phyloP scores from a whole-genome alignment of 2,113 vertebrate genomes.

The Columbina picui region DNA sequence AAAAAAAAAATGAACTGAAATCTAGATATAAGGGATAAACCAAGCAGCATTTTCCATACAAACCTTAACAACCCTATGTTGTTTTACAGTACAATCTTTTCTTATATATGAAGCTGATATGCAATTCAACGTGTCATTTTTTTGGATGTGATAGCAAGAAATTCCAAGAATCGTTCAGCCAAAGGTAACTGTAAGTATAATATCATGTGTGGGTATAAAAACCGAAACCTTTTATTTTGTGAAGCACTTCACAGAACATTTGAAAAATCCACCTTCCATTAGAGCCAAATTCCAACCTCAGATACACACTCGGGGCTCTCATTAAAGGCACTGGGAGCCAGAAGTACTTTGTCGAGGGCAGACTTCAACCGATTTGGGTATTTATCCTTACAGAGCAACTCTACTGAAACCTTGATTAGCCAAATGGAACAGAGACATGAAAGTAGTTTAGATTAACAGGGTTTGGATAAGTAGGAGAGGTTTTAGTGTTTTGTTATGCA shows the following conservation, averaged over 20 bases:
- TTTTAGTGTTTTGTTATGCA: constrained; percentile 50
- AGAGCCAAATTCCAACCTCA: constrained; percentile 63
- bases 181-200: constrained; percentile 61
- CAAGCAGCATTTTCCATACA: neutral
- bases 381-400: constrained; percentile 43
- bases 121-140: constrained; percentile 58
- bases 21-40: neutral
- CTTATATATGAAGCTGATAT: constrained; percentile 1
- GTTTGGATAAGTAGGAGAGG: constrained; percentile 54
- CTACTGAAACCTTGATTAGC: constrained; percentile 51
- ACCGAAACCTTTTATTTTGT: constrained; percentile 42
- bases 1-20: neutral
- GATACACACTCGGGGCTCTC: neutral
- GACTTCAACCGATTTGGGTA: constrained; percentile 32
- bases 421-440: constrained; percentile 66
- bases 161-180: constrained; percentile 64
- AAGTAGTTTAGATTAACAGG: constrained; percentile 66
- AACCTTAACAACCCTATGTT: neutral
- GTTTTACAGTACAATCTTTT: constrained; percentile 15
- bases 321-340: constrained; percentile 53
- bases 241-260: constrained; percentile 47
- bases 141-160: constrained; percentile 56
- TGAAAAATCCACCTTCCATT: constrained; percentile 50
- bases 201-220: constrained; percentile 59
- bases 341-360: constrained; percentile 27